Base-by-base conservation (phyloP, 2,113 vertebrate species). In the Pholis gunnellus region DNA sequence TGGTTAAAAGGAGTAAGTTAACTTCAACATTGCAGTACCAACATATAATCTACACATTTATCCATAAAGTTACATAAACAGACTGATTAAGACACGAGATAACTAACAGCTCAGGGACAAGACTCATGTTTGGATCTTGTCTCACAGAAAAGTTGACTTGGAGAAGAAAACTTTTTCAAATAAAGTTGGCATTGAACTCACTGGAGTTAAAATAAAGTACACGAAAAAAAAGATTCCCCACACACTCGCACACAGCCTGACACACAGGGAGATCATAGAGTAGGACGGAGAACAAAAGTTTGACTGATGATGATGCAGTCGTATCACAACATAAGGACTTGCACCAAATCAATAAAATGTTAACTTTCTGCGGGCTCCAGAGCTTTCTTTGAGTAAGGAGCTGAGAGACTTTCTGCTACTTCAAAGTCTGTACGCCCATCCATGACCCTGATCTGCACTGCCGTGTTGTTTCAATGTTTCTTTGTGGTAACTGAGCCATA, bases 281-380 rank as follows among this genome's bases (percentile, higher is more conserved):
- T 6, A 63, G 56, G 29, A 66, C 27, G 22, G 50, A 67, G 18
- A 79, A 63, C 22, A 54, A 25, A 70, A 14, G 64, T 66, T 64
- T 65, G 40, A 71, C 61, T 61, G 52, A 83, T 72, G 64, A 48
- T 42, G 10, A 60, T 31, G 72, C 27, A n/a, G 27, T 48, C 20
- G 6, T 29, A 20, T 63, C 42, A 36, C 36, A 48, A 72, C 60
- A 15, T n/a, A 61, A 68, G 31, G 57, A 27, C 46, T 42, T 57
- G 46, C 36, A 57, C 52, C 31, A 65, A 40, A 70, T 74, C 42
- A 79, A 73, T 61, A n/a, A 18, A 20, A 56, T 22, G 42, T 57
- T 44, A 78, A 59, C 36, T 27, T 50, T 27, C 64, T 48, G 40
- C 9, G 40, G 2, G 40, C 57, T 44, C 40, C 50, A 25, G 52